Evolutionary conservation across 2,113 vertebrate genomes (phyloP).

Genomic region (Cephalopholis sonnerati): DNA sequence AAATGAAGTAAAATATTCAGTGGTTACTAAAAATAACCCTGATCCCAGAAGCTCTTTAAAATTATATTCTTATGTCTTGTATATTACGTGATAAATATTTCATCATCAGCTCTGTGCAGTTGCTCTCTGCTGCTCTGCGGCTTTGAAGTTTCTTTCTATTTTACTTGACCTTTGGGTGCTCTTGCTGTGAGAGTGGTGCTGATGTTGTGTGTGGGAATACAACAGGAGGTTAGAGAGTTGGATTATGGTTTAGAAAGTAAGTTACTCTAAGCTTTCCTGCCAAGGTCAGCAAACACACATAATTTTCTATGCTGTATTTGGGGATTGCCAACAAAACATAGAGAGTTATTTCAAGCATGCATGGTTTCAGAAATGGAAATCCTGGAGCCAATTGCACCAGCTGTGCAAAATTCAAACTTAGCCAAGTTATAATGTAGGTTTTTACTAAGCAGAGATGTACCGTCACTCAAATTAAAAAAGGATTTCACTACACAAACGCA

Average conservation of each 20-base stretch:
- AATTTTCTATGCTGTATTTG: not conserved
- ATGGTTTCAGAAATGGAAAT: not conserved
- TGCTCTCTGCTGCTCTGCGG: slow-evolving; percentile 2
- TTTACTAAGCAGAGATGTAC: not conserved
- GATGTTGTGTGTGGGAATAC: not conserved
- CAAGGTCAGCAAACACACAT: not conserved
- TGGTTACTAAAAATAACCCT: slow-evolving; percentile 67
- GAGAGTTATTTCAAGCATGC: not conserved
- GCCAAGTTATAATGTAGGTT: not conserved
- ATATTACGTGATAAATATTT: slow-evolving; percentile 67
- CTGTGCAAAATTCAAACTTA: not conserved
- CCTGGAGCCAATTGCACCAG: not conserved
- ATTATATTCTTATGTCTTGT: slow-evolving; percentile 63
- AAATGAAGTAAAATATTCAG: slow-evolving; percentile 64
- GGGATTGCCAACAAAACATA: too few species aligned
- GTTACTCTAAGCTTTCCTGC: not conserved
- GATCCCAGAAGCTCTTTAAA: slow-evolving; percentile 64
- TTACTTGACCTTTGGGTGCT: slow-evolving; percentile 19
- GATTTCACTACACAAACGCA: not conserved
- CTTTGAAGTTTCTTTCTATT: slow-evolving; percentile 37
- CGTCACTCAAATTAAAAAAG: not conserved
- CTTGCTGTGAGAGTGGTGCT: not conserved
- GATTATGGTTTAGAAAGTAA: not conserved
- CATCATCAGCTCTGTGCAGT: slow-evolving; percentile 30
- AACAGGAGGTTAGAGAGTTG: not conserved